Percentiles rank a stretch among this genome's conserved stretches.
phyloP scores from a whole-genome alignment of 2,113 vertebrate species.

The Charadrius vociferus region DNA sequence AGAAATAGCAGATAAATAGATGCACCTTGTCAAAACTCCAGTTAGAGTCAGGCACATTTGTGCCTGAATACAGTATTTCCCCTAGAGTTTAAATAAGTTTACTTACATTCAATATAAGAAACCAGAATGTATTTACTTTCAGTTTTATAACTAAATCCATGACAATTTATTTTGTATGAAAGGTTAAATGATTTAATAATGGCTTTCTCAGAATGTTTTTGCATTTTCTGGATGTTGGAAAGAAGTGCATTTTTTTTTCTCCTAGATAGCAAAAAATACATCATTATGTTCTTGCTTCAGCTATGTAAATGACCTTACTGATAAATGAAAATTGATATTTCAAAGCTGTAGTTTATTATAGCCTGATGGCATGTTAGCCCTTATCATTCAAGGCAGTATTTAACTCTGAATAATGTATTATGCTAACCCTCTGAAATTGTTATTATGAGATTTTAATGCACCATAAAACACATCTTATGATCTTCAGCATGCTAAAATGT shows the following conservation, averaged over 20 bases:
- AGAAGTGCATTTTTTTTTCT: not conserved
- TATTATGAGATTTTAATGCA: slow-evolving; percentile 51
- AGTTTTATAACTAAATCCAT: slow-evolving; percentile 21
- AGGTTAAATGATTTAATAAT: slow-evolving; percentile 40
- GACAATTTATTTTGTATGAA: slow-evolving; percentile 27
- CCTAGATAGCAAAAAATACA: not conserved
- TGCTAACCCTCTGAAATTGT: slow-evolving; percentile 33
- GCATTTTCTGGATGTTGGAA: not conserved
- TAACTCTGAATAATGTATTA: slow-evolving; percentile 62
- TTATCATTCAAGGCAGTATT: slow-evolving; percentile 59
- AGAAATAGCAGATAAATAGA: not conserved
- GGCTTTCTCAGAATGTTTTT: not conserved
- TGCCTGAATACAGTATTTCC: not conserved
- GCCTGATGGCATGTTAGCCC: slow-evolving; percentile 18
- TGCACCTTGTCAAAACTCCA: not conserved
- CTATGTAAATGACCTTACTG: slow-evolving; percentile 41
- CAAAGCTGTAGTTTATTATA: slow-evolving; percentile 41
- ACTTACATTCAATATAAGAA: not conserved
- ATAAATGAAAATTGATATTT: slow-evolving; percentile 64
- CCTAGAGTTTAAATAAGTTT: not conserved
- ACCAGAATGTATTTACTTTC: not conserved
- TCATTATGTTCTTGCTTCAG: slow-evolving; percentile 25
- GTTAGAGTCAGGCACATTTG: not conserved
- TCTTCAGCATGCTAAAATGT: slow-evolving; percentile 9
- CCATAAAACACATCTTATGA: slow-evolving; percentile 46